Conservation (phyloP, 2,113 vertebrate genomes). For the Alligator sinensis region DNA sequence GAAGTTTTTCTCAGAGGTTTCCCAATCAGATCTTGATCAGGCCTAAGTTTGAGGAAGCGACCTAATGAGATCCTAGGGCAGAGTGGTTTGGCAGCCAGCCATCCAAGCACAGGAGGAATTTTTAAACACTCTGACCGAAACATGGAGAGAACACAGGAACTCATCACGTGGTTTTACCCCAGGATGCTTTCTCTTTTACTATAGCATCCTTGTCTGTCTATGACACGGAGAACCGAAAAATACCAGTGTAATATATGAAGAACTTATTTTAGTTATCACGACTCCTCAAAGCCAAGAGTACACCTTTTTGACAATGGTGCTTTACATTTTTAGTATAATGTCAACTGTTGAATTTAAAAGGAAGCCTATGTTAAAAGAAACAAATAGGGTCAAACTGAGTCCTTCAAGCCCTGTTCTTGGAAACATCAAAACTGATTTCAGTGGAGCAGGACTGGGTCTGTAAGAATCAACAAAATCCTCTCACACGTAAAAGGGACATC, state of each 20-base stretch:
- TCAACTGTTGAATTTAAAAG: not conserved
- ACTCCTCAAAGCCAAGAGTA: not conserved
- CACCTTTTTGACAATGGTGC: not conserved
- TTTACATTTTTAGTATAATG: not conserved
- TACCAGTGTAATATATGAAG: not conserved
- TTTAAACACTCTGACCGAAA: not conserved
- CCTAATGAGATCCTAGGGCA: not conserved
- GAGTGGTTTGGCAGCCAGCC: not conserved
- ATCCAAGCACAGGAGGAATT: not conserved
- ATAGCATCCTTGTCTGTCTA: not conserved
- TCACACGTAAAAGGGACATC: not conserved
- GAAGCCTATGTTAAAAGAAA: not conserved
- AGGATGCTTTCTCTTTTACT: not conserved
- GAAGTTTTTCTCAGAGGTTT: not conserved
- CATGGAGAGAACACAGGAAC: not conserved
- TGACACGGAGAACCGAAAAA: not conserved
- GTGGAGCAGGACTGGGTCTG: not conserved
- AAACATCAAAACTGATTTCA: not conserved
- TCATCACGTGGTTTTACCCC: not conserved
- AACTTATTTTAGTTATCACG: not conserved
- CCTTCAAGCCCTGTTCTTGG: not conserved
- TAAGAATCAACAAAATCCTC: not conserved
- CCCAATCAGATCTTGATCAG: not conserved
- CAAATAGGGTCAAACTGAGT: not conserved
- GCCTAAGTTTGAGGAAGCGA: fast-evolving